Evolutionary conservation across 2,113 vertebrate species (phyloP).

Genomic region (Junco hyemalis): DNA sequence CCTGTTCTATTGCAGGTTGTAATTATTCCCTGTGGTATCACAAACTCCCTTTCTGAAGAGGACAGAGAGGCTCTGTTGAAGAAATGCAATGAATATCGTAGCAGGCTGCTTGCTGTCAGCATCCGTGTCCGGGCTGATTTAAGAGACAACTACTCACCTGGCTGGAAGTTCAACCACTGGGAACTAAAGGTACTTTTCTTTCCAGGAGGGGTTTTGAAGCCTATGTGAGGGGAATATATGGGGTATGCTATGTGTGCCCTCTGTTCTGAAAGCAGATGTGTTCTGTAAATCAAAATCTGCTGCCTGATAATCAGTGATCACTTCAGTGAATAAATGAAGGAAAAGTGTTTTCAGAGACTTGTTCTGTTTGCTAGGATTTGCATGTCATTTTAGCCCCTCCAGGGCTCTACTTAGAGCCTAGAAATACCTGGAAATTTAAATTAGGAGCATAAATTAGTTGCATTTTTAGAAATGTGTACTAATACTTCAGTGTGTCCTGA

Average conservation of each 20-base stretch:
- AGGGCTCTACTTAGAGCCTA: neutral
- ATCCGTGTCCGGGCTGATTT: conserved; percentile 84
- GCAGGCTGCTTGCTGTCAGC: conserved; percentile 71
- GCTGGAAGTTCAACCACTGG: conserved; percentile 99
- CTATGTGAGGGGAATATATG: rapidly evolving
- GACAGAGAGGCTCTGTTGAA: conserved; percentile 84
- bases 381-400: neutral
- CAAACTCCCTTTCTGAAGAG: conserved; percentile 86
- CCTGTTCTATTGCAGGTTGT: conserved; percentile 78
- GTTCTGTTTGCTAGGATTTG: neutral
- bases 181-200: conserved; percentile 87
- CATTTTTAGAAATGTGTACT: neutral
- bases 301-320: neutral
- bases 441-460: neutral
- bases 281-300: neutral
- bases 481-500: neutral
- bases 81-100: conserved; percentile 86
- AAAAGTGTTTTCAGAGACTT: neutral
- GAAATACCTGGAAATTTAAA: neutral
- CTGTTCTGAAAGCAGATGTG: neutral
- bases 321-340: neutral
- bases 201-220: neutral
- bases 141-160: conserved; percentile 96
- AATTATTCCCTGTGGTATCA: conserved; percentile 95
- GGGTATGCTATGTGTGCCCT: neutral